A percentile compares a stretch with the other conserved stretches of the same genome.
Evolutionary conservation across 2,888 invertebrate genomes (phyloP).

Genomic region (Epicampocera succincta): DNA sequence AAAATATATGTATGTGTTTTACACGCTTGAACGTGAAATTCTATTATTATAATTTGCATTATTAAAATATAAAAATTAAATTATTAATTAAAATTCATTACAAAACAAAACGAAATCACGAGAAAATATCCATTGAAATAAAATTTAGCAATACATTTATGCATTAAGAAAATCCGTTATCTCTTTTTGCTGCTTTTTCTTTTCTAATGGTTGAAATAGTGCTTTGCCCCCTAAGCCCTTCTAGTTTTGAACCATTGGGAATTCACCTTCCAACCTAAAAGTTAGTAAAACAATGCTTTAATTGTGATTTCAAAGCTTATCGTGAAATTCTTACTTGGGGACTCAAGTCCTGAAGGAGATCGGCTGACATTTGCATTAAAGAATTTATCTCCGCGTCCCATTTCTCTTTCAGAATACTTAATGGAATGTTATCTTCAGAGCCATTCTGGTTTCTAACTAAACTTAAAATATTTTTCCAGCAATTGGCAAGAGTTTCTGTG

Average conservation of each 20-base stretch:
- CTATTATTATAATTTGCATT: too few species aligned
- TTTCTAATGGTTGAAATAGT: constrained; percentile 36
- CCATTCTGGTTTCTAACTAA: too few species aligned
- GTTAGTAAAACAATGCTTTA: constrained; percentile 21
- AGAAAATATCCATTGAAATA: not conserved
- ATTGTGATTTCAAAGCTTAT: constrained; percentile 25
- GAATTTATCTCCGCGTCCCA: constrained; percentile 41
- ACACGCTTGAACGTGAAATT: too few species aligned
- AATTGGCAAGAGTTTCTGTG: too few species aligned
- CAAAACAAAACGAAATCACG: not conserved
- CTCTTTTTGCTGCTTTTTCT: constrained; percentile 29
- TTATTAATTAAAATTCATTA: not conserved
- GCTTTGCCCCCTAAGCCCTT: constrained; percentile 35
- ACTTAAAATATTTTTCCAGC: too few species aligned
- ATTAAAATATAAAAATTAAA: too few species aligned
- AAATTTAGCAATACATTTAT: not conserved
- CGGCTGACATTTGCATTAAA: constrained; percentile 33
- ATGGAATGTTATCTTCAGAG: too few species aligned
- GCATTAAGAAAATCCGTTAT: constrained; percentile 1
- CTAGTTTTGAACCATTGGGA: constrained; percentile 54
- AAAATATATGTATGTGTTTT: too few species aligned
- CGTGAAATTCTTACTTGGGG: constrained; percentile 39
- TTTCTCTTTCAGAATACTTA: constrained; percentile 34
- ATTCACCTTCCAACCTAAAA: constrained; percentile 40
- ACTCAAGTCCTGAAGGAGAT: constrained; percentile 52